Conservation (phyloP, 1,140 invertebrate genomes). For the Aphelenchoides avenae region DNA sequence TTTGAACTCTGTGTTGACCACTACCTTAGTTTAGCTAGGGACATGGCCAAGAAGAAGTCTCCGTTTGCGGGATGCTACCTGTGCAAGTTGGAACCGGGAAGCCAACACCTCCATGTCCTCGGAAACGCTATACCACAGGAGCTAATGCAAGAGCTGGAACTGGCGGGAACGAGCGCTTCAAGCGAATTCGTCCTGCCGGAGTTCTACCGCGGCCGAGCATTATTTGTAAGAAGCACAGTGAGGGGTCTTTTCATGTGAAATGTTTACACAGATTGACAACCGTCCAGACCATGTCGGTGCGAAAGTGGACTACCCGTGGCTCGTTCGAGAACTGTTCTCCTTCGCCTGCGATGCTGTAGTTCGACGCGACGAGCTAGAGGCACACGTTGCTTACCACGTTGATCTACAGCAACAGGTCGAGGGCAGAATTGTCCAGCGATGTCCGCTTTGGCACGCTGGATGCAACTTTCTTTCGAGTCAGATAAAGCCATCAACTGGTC, state of each 20-base stretch:
- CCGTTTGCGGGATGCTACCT: constrained; percentile 14
- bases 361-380: background rate
- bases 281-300: background rate
- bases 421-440: too few relatives aligned
- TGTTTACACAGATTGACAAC: constrained; percentile 6
- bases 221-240: constrained; percentile 5
- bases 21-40: too few relatives aligned
- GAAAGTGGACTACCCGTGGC: constrained; percentile 2
- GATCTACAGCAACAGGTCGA: too few relatives aligned
- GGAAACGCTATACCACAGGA: constrained; percentile 12
- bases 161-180: too few relatives aligned
- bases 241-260: background rate
- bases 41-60: constrained; percentile 4
- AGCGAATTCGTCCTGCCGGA: constrained; percentile 4
- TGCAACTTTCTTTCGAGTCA: too few relatives aligned
- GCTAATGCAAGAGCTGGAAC: too few relatives aligned
- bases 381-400: background rate
- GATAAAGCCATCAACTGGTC: too few relatives aligned
- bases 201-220: constrained; percentile 5
- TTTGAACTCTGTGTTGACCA: too few relatives aligned
- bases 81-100: constrained; percentile 17
- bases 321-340: too few relatives aligned
- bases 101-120: constrained; percentile 15
- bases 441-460: too few relatives aligned
- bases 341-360: background rate